These are phyloP conservation scores for Calyptomena viridis DNA, from an alignment of 2,113 vertebrate genomes.

Conservation along the genomic window DNA sequence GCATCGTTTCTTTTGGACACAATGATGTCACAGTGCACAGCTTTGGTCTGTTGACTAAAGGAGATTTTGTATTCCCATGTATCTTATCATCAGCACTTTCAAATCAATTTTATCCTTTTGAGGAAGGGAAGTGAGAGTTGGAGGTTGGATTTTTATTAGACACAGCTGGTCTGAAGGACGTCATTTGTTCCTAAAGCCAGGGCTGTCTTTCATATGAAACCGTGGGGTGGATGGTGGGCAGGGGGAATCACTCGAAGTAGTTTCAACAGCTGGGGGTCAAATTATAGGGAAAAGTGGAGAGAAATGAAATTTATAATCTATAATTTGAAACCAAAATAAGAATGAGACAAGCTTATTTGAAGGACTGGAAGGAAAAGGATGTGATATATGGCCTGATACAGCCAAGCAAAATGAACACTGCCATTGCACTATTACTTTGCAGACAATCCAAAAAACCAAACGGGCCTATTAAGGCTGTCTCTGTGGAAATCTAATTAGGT, in stretches of 20 bases:
- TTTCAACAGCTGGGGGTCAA: conserved; percentile 60
- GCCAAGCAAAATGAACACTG: conserved; percentile 66
- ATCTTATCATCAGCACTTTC: conserved; percentile 36
- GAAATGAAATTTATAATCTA: conserved; percentile 67
- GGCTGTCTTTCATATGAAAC: conserved; percentile 33
- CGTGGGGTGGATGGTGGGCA: not conserved
- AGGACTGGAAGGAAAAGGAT: conserved; percentile 39
- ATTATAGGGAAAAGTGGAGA: conserved; percentile 55
- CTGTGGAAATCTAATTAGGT: conserved; percentile 59
- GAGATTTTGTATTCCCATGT: conserved; percentile 1
- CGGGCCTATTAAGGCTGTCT: conserved; percentile 42
- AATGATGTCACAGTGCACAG: not conserved
- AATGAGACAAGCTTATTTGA: conserved; percentile 40
- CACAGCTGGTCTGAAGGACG: conserved; percentile 30
- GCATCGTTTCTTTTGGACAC: not conserved
- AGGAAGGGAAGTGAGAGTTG: conserved; percentile 27
- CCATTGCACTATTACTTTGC: conserved; percentile 38
- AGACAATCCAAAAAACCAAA: conserved; percentile 54
- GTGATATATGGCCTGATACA: conserved; percentile 44
- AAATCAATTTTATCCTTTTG: conserved; percentile 25
- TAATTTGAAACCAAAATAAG: conserved; percentile 67
- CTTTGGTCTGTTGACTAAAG: not conserved
- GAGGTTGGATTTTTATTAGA: conserved; percentile 31
- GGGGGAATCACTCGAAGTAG: conserved; percentile 14
- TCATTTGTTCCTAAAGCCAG: conserved; percentile 46